Percentiles rank a stretch among this genome's conserved stretches.
Evolutionary conservation across 2,797 vertebrate genomes (phyloP).

Genomic region (Poecile montanus): DNA sequence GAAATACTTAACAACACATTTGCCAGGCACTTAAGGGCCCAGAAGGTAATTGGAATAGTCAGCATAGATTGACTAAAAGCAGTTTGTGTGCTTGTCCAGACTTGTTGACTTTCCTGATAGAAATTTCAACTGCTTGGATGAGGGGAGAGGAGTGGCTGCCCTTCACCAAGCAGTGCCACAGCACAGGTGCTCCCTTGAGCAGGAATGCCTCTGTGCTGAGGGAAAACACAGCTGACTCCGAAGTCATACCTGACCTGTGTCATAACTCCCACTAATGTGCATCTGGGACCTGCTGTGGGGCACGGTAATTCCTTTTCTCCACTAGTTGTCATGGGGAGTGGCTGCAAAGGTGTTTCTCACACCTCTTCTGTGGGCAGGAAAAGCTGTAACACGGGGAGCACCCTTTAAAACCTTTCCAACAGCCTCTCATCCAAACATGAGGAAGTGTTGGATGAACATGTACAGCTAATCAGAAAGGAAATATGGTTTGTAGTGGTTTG

Average conservation of each 20-base stretch:
- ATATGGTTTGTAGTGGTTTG: neutral
- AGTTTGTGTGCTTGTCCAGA: neutral
- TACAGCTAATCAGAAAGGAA: neutral
- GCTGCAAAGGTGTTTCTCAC: conserved; percentile 8
- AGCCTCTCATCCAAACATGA: neutral
- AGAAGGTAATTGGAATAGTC: neutral
- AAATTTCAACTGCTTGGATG: neutral
- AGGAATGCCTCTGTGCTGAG: neutral
- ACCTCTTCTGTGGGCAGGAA: neutral
- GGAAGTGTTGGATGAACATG: neutral
- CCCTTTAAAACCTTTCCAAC: neutral
- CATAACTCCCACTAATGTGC: neutral
- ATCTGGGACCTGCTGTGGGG: neutral
- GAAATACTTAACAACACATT: neutral
- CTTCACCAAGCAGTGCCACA: neutral
- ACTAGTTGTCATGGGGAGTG: neutral
- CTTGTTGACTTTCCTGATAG: neutral
- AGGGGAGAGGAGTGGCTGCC: neutral
- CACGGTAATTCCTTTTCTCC: neutral
- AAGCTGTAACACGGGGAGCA: neutral
- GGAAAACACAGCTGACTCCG: neutral
- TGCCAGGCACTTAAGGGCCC: neutral
- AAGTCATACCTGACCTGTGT: neutral
- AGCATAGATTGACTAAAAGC: neutral
- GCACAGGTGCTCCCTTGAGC: neutral